A percentile compares a stretch with the other conserved stretches of the same genome.
phyloP scores from a whole-genome alignment of 2,888 invertebrate species.

The Macaria notata region DNA sequence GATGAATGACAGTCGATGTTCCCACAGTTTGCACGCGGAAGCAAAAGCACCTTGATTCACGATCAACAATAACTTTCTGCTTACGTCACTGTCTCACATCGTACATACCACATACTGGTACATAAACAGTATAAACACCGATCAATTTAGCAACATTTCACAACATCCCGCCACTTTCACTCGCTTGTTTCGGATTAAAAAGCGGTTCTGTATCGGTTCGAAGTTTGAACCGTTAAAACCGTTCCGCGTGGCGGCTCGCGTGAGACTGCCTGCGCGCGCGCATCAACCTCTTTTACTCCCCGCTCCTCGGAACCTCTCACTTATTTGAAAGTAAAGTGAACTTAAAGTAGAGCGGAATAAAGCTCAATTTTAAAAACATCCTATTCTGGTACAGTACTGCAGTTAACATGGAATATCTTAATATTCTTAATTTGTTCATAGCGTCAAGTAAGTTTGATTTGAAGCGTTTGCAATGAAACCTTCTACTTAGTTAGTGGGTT shows the following conservation, averaged over 20 bases:
- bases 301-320: constrained; percentile 43
- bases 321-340: not conserved
- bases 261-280: constrained; percentile 58
- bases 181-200: constrained; percentile 35
- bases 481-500: too few relatives aligned
- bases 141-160: constrained; percentile 39
- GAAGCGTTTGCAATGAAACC: too few relatives aligned
- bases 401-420: too few relatives aligned
- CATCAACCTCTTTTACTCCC: constrained; percentile 52
- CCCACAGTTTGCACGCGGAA: constrained; percentile 25
- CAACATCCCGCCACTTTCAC: constrained; percentile 67
- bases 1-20: constrained; percentile 28
- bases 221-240: constrained; percentile 38
- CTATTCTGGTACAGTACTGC: too few relatives aligned
- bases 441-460: too few relatives aligned
- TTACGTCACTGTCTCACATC: constrained; percentile 6
- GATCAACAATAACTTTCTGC: constrained; percentile 3
- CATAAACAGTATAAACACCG: constrained; percentile 42
- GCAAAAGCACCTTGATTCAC: constrained; percentile 14
- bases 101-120: constrained; percentile 24
- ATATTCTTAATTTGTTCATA: too few relatives aligned
- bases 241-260: constrained; percentile 44
- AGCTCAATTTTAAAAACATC: not conserved
- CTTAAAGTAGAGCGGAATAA: not conserved
- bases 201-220: constrained; percentile 54